phyloP scores from a whole-genome alignment of 1,140 invertebrate species.

The Zaprionus capensis region DNA sequence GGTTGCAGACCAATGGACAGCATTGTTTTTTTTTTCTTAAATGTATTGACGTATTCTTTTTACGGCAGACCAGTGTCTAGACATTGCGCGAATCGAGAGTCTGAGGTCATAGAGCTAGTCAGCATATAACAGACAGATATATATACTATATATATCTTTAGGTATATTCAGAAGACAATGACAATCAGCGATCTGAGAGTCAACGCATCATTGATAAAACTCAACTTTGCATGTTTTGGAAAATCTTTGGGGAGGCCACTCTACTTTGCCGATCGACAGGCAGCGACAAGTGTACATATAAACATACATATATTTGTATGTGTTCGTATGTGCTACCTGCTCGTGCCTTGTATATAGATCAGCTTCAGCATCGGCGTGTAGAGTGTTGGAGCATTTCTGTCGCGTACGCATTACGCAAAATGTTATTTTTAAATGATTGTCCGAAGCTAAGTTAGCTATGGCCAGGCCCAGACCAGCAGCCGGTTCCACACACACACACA shows the following conservation, averaged over 20 bases:
- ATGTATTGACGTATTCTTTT: conserved; percentile 65
- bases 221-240: conserved; percentile 54
- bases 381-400: conserved; percentile 44
- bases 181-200: conserved; percentile 29
- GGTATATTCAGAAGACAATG: conserved; percentile 30
- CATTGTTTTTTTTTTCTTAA: conserved; percentile 56
- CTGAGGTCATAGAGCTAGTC: conserved; percentile 70
- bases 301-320: background rate
- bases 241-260: conserved; percentile 74
- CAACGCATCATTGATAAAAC: conserved; percentile 64
- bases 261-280: background rate
- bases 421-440: conserved; percentile 79
- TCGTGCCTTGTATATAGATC: conserved; percentile 38
- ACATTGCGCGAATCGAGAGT: conserved; percentile 57
- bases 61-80: conserved; percentile 75
- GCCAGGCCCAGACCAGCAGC: conserved; percentile 60
- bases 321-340: background rate
- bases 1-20: conserved; percentile 62
- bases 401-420: conserved; percentile 78
- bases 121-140: conserved; percentile 32
- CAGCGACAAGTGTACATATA: conserved; percentile 8
- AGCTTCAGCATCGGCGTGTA: conserved; percentile 13
- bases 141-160: conserved; percentile 13
- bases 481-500: conserved; percentile 27
- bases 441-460: conserved; percentile 62